Percentiles rank a stretch among this genome's conserved stretches.
phyloP scores from a whole-genome alignment of 92 coral and sea anemone species.

The Micromussa lordhowensis region DNA sequence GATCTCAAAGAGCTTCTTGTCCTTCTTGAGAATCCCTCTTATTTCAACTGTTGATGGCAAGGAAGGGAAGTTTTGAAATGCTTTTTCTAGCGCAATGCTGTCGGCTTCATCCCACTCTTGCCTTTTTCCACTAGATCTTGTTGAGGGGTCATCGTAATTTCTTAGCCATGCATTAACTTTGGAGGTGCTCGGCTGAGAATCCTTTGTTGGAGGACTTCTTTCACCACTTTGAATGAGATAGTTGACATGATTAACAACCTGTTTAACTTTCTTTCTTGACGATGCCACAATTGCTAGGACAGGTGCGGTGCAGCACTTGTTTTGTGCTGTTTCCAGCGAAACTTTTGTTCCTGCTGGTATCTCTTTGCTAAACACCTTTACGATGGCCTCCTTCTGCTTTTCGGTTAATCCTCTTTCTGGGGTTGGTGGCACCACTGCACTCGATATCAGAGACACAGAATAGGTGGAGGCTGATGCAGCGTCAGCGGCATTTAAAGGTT shows the following conservation, averaged over 20 bases:
- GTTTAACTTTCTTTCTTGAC: neutral
- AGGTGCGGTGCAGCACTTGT: conserved; percentile 1
- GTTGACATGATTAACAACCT: neutral
- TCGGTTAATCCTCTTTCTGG: no score
- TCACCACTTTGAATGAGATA: neutral
- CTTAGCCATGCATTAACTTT: neutral
- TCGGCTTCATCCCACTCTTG: no score
- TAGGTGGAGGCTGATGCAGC: no score
- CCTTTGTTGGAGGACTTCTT: no score
- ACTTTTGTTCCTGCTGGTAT: neutral
- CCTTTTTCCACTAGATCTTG: no score
- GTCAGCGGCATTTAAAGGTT: no score
- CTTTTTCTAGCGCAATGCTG: no score
- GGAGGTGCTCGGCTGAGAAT: neutral
- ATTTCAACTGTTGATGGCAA: no score
- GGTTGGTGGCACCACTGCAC: no score
- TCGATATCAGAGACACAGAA: no score
- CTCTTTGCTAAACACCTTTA: neutral
- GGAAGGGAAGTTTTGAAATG: no score
- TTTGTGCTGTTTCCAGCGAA: neutral
- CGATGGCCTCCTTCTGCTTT: neutral
- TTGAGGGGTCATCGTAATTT: no score
- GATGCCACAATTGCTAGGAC: neutral
- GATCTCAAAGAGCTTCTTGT: neutral
- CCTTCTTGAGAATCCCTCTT: neutral